phyloP scores from a whole-genome alignment of 2,888 invertebrate species.

The Clitarchus hookeri region DNA sequence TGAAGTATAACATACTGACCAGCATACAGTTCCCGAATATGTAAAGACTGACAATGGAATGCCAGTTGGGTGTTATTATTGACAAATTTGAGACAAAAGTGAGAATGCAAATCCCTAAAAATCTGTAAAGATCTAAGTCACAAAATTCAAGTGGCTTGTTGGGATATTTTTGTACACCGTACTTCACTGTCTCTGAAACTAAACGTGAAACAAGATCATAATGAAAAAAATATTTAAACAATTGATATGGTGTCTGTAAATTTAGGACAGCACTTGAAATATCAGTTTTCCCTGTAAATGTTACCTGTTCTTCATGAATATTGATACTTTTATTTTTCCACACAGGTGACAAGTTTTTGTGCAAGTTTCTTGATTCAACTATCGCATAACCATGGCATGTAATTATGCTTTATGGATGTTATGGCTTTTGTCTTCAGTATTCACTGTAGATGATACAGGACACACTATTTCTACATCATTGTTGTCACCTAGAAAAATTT shows the following conservation, averaged over 20 bases:
- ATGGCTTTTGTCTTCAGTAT: neutral
- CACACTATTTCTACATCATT: neutral
- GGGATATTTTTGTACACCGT: neutral
- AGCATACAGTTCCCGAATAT: neutral
- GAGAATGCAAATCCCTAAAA: neutral
- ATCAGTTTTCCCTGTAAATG: neutral
- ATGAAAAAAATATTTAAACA: neutral
- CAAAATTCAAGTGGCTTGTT: constrained; percentile 1
- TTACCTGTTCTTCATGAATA: neutral
- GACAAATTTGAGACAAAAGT: neutral
- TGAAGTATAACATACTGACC: neutral
- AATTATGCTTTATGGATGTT: neutral
- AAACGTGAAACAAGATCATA: neutral
- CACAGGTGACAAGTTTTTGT: neutral
- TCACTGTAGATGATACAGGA: neutral
- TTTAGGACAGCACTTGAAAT: neutral
- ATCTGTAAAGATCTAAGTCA: neutral
- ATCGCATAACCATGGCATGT: neutral
- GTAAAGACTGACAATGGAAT: neutral
- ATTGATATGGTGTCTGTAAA: neutral
- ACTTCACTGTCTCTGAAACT: neutral
- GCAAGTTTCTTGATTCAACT: neutral
- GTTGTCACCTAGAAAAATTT: neutral
- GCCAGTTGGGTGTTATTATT: neutral
- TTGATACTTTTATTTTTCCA: neutral